These are phyloP conservation scores for cattle (Bos taurus) DNA, from an alignment of 2,113 vertebrate genomes.

Conservation along the genomic window DNA sequence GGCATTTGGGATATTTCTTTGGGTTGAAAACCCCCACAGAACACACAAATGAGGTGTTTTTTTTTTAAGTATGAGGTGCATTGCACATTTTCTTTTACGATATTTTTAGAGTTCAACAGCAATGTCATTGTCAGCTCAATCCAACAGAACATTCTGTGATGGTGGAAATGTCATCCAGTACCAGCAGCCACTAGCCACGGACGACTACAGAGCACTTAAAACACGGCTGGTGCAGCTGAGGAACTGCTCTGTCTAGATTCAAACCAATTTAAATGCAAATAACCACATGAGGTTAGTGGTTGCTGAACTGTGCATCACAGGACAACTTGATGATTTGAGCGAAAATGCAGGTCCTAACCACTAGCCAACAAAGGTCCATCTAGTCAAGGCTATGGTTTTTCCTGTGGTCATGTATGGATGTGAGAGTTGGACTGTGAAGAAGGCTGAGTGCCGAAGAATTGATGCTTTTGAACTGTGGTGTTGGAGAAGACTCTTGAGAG, in stretches of 20 bases:
- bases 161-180: not conserved
- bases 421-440: too few relatives aligned
- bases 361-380: not conserved
- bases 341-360: not conserved
- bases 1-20: not conserved
- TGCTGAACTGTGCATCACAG: not conserved
- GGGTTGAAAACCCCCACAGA: not conserved
- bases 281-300: not conserved
- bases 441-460: too few relatives aligned
- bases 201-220: not conserved
- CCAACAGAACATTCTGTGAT: not conserved
- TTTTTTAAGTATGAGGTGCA: not conserved
- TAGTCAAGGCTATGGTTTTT: too few relatives aligned
- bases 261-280: not conserved
- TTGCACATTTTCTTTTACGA: not conserved
- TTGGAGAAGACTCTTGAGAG: too few relatives aligned
- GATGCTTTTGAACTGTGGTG: too few relatives aligned
- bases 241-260: not conserved
- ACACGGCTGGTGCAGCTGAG: not conserved
- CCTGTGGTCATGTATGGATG: too few relatives aligned
- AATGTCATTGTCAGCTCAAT: fast-evolving
- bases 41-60: not conserved
- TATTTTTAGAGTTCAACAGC: not conserved
- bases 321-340: not conserved
- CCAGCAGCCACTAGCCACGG: fast-evolving